Conservation (phyloP, 2,797 vertebrate genomes). For the Crypturellus tataupa region DNA sequence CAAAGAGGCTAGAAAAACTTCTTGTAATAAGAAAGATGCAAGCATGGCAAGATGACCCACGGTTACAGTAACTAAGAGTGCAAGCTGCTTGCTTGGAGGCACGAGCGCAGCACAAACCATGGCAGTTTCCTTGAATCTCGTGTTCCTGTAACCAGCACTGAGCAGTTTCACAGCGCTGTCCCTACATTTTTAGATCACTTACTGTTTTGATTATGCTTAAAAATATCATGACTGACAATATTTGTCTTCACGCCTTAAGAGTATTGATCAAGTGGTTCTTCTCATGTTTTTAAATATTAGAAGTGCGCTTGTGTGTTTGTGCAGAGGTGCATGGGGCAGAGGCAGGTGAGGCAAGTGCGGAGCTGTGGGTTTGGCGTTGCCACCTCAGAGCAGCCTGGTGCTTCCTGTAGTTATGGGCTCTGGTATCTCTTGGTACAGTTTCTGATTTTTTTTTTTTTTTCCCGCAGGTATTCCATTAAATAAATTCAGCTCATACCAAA, state of each 20-base stretch:
- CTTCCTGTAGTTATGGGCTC: not conserved
- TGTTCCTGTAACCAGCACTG: not conserved
- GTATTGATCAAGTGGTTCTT: not conserved
- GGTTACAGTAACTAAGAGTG: not conserved
- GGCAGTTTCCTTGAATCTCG: not conserved
- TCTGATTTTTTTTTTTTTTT: not conserved
- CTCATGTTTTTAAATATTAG: not conserved
- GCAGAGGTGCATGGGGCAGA: not conserved
- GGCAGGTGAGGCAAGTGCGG: not conserved
- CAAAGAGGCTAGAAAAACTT: not conserved
- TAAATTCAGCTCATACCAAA: slow-evolving; percentile 78
- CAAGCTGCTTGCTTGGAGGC: not conserved
- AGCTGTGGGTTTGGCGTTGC: not conserved
- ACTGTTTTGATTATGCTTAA: not conserved
- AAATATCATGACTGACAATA: not conserved
- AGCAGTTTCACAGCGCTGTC: not conserved
- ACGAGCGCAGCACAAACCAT: not conserved
- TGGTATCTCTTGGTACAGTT: slow-evolving; percentile 13
- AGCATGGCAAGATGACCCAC: not conserved
- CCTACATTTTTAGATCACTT: not conserved
- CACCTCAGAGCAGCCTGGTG: not conserved
- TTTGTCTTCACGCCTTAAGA: not conserved
- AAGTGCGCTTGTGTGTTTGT: not conserved
- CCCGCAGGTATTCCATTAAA: slow-evolving; percentile 70
- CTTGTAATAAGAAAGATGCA: not conserved